Evolutionary conservation across 2,797 vertebrate species (phyloP), one percentile per base, ranked within the genome.

Genomic region (Aplochiton taeniatus): DNA sequence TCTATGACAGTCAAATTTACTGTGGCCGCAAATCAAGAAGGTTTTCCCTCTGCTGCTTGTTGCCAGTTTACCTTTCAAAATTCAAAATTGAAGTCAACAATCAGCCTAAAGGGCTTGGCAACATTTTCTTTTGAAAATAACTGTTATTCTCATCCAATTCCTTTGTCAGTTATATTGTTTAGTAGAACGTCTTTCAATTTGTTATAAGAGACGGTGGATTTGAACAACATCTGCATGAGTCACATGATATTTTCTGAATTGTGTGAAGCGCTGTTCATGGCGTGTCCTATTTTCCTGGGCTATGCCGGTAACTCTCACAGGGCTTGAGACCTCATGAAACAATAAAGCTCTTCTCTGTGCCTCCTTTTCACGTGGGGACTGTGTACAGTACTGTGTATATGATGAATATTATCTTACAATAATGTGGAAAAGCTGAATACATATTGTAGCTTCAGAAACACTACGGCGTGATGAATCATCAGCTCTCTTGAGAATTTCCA

Each of bases 251-350:
- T 16, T 50, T 67, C 73, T 78, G 65, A 68, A 76, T 74, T 74
- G 74, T 74, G 74, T 73, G 69, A 83, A 74, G 63, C 67, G 61
- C 48, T 44, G 19, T 74, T 80, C 72, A 47, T 82, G 57, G 65
- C 49, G 55, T 85, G 83, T 73, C 82, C 82, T 80, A 81, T 84
- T 87, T 87, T 83, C 71, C 58, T 58, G 1, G 13, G 66, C 66
- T 42, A 44, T 50, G 63, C 56, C 60, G 48, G 66, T 61, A 76
- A 84, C 66, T 57, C 70, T 75, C 0, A 12, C 58, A 66, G 66
- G 61, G 55, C 65, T 68, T 19, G 56, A 79, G 76, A 79, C 44
- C 16, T 65, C 50, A 57, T 68, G 51, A 79, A 53, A 76, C 73
- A 85, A 81, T 78, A 81, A 69, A 61, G 46, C 66, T n/a, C 59